phyloP scores from a whole-genome alignment of 2,797 vertebrate genomes.

The Thaleichthys pacificus region DNA sequence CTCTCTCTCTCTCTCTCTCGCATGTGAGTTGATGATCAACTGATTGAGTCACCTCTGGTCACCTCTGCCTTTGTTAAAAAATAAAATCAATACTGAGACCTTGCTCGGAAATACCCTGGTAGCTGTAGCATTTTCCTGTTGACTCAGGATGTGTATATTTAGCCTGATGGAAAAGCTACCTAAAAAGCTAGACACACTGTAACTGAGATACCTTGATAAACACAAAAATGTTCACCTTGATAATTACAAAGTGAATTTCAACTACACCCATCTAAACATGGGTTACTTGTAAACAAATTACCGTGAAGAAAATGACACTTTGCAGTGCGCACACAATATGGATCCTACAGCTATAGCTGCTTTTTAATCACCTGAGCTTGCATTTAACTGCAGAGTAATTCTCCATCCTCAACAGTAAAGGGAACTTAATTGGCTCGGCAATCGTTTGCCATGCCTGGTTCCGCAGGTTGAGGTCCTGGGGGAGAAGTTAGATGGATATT shows the following conservation, averaged over 20 bases:
- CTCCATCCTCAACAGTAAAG: background rate
- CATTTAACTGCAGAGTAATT: background rate
- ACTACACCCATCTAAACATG: no score
- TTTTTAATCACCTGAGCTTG: background rate
- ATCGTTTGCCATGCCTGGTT: slow-evolving; percentile 7
- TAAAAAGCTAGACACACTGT: background rate
- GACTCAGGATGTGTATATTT: background rate
- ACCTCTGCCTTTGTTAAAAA: slow-evolving; percentile 3
- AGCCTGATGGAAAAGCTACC: background rate
- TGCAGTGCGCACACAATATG: no score
- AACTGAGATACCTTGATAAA: slow-evolving; percentile 4
- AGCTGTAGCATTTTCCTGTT: background rate
- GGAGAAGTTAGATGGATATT: slow-evolving; percentile 36
- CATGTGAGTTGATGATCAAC: background rate
- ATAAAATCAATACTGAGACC: background rate
- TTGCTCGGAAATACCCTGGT: background rate
- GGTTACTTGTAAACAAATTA: no score
- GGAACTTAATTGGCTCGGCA: slow-evolving; percentile 24
- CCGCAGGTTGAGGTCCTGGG: background rate
- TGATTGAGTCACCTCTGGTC: background rate
- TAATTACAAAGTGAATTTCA: background rate
- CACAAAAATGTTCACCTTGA: background rate
- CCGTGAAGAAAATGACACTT: no score
- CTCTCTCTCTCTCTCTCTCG: background rate
- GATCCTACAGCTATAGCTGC: background rate